A percentile compares a stretch with the other conserved stretches of the same genome.
These are phyloP conservation scores for Steinernema hermaphroditum DNA, from an alignment of 2,888 invertebrate genomes.

Conservation along the genomic window DNA sequence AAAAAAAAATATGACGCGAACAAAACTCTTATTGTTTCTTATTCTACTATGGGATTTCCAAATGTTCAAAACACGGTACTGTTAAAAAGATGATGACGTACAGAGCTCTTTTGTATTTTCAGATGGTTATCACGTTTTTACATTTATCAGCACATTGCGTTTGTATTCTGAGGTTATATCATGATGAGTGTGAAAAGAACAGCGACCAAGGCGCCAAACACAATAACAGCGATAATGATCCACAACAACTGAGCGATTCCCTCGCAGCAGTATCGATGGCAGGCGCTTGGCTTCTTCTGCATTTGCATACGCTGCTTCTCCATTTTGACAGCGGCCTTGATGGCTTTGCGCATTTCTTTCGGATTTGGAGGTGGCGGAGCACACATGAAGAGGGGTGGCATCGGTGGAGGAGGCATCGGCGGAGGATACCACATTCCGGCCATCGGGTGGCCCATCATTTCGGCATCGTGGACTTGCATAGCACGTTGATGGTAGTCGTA, in stretches of 20 bases:
- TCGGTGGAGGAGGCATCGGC: conserved; percentile 33
- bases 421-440: conserved; percentile 10
- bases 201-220: conserved; percentile 47
- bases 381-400: conserved; percentile 29
- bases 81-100: no score
- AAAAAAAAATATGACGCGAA: no score
- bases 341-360: conserved; percentile 34
- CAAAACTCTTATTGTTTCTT: no score
- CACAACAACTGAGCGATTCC: conserved; percentile 55
- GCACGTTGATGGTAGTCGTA: conserved; percentile 25
- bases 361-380: conserved; percentile 32
- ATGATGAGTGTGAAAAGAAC: conserved; percentile 46
- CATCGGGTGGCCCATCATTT: background rate
- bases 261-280: conserved; percentile 50
- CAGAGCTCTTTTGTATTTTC: no score
- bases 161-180: background rate
- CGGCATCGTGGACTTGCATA: conserved; percentile 12
- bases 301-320: conserved; percentile 33
- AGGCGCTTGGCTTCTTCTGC: conserved; percentile 32
- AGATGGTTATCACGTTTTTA: background rate
- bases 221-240: conserved; percentile 50
- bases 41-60: no score
- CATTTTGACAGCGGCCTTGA: conserved; percentile 35
- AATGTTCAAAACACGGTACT: no score
- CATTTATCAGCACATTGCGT: background rate